Evolutionary conservation across 2,797 vertebrate species (phyloP), one percentile per base, ranked within the genome.

Genomic region (Chaunax sp.): DNA sequence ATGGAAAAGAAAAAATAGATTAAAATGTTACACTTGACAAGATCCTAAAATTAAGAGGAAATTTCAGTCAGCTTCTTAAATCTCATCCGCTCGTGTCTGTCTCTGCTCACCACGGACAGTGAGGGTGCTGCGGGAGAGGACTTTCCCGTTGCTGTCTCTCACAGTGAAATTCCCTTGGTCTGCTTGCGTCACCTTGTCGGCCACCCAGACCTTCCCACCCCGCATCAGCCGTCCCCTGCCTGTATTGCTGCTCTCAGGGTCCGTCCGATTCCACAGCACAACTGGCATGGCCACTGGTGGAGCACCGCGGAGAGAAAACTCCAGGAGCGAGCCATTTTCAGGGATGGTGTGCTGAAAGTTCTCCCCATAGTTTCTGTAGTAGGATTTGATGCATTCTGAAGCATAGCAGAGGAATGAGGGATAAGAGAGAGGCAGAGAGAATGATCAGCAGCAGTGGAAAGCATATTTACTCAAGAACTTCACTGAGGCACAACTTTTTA

Each of bases 111-210:
- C 92, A 1, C 78, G 83, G 41, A 94, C 90, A 12, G 61, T 66
- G n/a, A 94, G 90, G 38, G 81, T 84, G 69, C 83, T 82, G 43
- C 82, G 88, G 44, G 86, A 89, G 71, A 93, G 22, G 40, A 85
- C 77, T 35, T 72, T 89, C 52, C 92, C 90, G 0, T 16, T 12
- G 4, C 15, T 20, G 16, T 91, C 87, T 60, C 59, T 87, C 50
- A 92, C 2, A 0, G 90, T 93, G 83, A 93, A 94, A 83, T 90
- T 90, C 61, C 93, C 93, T 64, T 92, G 92, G 82, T 94, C 91
- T 0, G 65, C 83, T n/a, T 90, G 90, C 0, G 88, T 91, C 62
- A 93, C 87, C 44, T 76, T 80, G 49, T 92, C 89, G 0, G 89
- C 87, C 75, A 90, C 52, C 93, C 92, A 94, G 37, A 81, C 43